Evolutionary conservation across 2,113 vertebrate species (phyloP).

Genomic region (Pelobates fuscus): DNA sequence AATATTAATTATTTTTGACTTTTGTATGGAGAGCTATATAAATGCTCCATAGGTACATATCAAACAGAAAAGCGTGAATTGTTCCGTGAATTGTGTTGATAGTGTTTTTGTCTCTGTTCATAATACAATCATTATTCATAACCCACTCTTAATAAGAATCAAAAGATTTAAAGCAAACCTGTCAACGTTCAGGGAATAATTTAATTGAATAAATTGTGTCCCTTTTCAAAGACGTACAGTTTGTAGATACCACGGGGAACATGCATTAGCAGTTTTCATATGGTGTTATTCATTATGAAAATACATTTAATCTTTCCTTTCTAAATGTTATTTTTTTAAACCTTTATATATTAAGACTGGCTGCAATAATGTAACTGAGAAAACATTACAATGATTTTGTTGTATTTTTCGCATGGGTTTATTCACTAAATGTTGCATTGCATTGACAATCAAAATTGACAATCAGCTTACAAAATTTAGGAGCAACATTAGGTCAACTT

Average conservation of each 20-base stretch:
- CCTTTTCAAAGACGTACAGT: not conserved
- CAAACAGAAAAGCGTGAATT: not conserved
- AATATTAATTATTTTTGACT: too few relatives aligned
- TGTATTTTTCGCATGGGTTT: too few relatives aligned
- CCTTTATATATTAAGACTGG: not conserved
- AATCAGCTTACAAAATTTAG: too few relatives aligned
- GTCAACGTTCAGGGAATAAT: not conserved
- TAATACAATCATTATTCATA: not conserved
- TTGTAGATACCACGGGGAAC: not conserved
- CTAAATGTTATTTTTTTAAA: not conserved
- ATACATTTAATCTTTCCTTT: not conserved
- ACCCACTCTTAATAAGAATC: not conserved
- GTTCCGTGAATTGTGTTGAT: not conserved
- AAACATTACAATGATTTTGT: not conserved
- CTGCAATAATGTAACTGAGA: not conserved
- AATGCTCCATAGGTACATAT: not conserved
- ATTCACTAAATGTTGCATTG: too few relatives aligned
- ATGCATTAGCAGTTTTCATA: not conserved
- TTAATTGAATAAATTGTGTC: not conserved
- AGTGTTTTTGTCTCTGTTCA: not conserved
- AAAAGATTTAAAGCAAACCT: conserved; percentile 1
- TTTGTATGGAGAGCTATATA: not conserved
- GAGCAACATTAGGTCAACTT: too few relatives aligned
- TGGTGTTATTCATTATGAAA: not conserved
- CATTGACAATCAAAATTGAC: too few relatives aligned